Evolutionary conservation across 1,140 invertebrate species (phyloP).

Genomic region (Macrosteles quadrilineatus): DNA sequence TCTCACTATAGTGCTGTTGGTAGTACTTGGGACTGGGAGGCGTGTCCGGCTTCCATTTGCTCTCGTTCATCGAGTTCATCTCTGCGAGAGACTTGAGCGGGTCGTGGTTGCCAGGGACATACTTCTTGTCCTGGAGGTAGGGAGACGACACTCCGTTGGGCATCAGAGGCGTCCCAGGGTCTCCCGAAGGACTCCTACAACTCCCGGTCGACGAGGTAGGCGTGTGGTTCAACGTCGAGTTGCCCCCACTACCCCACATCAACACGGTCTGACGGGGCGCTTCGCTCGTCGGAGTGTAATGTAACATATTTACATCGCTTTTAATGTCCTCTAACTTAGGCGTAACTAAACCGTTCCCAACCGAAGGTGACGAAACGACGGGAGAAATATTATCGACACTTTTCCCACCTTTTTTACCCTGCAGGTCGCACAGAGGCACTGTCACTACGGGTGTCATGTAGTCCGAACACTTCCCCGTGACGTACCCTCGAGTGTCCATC

Average conservation of each 20-base stretch:
- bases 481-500: slow-evolving; percentile 55
- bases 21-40: slow-evolving; percentile 51
- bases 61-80: slow-evolving; percentile 57
- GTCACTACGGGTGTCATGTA: slow-evolving; percentile 51
- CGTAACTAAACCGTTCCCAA: slow-evolving; percentile 57
- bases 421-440: slow-evolving; percentile 44
- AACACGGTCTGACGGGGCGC: slow-evolving; percentile 78
- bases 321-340: slow-evolving; percentile 67
- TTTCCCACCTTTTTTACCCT: slow-evolving; percentile 40
- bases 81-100: slow-evolving; percentile 61
- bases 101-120: slow-evolving; percentile 47
- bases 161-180: slow-evolving; percentile 37
- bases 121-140: slow-evolving; percentile 38
- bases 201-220: slow-evolving; percentile 45
- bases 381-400: slow-evolving; percentile 56
- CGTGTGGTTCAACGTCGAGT: slow-evolving; percentile 52
- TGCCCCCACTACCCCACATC: slow-evolving; percentile 71
- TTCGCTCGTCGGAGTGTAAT: slow-evolving; percentile 53
- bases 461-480: slow-evolving; percentile 54
- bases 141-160: slow-evolving; percentile 39
- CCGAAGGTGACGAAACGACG: slow-evolving; percentile 56
- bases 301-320: slow-evolving; percentile 54
- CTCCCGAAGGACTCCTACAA: slow-evolving; percentile 39
- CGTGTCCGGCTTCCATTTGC: slow-evolving; percentile 53
- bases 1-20: slow-evolving; percentile 40